phyloP scores from a whole-genome alignment of 2,113 vertebrate genomes.

The Rostratula benghalensis region DNA sequence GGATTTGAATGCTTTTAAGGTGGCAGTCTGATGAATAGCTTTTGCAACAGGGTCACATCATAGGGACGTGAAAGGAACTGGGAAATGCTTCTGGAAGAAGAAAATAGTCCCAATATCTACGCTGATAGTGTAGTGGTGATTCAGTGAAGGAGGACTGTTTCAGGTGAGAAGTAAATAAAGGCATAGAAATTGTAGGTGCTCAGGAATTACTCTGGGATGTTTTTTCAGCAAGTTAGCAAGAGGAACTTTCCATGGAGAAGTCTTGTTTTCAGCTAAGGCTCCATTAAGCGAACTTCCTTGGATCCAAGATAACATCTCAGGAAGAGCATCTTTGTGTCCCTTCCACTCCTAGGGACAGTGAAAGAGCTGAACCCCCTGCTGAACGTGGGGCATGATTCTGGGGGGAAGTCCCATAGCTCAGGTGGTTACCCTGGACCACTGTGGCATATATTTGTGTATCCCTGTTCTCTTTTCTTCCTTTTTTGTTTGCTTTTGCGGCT shows the following conservation, averaged over 20 bases:
- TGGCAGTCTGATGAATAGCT: not conserved
- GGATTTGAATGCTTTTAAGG: not conserved
- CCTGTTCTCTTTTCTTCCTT: not conserved
- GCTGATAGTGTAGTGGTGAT: not conserved
- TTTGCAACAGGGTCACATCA: not conserved
- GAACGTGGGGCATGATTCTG: not conserved
- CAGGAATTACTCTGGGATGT: not conserved
- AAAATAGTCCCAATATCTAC: not conserved
- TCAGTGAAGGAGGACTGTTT: not conserved
- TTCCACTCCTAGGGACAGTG: accelerated
- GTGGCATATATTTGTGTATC: not conserved
- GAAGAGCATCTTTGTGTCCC: not conserved
- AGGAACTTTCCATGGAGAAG: not conserved
- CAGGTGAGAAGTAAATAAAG: not conserved
- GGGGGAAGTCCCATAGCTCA: not conserved
- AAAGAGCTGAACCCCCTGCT: not conserved
- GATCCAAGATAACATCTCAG: not conserved
- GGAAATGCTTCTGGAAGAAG: not conserved
- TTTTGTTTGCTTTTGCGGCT: not conserved
- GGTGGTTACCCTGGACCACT: not conserved
- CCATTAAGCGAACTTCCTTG: not conserved
- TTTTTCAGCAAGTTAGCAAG: not conserved
- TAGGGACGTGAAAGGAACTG: not conserved
- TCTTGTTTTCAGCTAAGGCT: not conserved
- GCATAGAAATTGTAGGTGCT: not conserved